Evolutionary conservation across 1,140 invertebrate genomes (phyloP), one percentile per base, ranked within the genome.

Genomic region (Sitobion miscanthi): DNA sequence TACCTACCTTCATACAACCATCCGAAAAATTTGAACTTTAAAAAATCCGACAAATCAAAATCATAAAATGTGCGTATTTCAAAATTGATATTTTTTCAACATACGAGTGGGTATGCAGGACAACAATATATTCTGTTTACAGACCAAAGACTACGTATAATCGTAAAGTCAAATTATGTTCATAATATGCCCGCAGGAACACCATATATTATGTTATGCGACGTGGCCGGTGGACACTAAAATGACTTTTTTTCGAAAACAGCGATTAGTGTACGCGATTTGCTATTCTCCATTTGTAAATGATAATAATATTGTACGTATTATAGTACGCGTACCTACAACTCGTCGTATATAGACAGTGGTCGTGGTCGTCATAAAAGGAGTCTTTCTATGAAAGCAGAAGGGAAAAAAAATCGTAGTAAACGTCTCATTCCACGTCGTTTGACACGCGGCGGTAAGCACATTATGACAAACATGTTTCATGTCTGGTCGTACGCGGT

Each of bases 401-500:
- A n/a, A 35, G 14, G n/a, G 30, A 77, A 77, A 38, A 82, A 83
- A 83, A 82, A 82, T 82, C 35, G 17, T 42, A 23, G n/a, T 23
- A 23, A 83, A 83, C 82, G 82, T 83, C 82, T 83, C 38, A 83
- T 83, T 83, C 82, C n/a, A 38, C 82, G 35, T 83, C 82, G 62
- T 77, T n/a, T 77, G 62, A 85, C 38, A 42, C 38, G 30, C 35
- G 20, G 82, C n/a, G n/a, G 35, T 17, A 82, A 0, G 52, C 17
- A 54, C 20, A 54, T 21, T 54, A 42, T 82, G 21, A 42, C 35
- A 77, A 83, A 38, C 21, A 83, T 83, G 9, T 83, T 83, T 35
- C 38, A 83, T 8, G 38, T 83, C 38, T 85, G 21, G 20, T 83
- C 20, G 21, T 83, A 83, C 21, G 21, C 5, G 6, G 38, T 21